Conservation (phyloP, 2,797 vertebrate species). For the Enteromius fasciolatus region DNA sequence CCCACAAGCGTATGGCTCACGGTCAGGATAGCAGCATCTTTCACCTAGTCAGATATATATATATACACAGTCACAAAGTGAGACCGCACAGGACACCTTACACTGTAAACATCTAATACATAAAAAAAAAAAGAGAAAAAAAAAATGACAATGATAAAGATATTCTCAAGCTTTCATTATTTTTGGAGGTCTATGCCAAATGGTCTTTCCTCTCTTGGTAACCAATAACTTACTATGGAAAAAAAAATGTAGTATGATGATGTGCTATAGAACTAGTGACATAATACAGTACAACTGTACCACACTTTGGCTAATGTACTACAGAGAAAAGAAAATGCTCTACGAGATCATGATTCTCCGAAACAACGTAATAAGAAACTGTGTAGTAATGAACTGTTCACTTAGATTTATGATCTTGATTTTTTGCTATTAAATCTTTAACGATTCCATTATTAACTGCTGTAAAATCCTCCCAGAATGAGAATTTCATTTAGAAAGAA, state of each 20-base stretch:
- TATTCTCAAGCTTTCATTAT: constrained; percentile 30
- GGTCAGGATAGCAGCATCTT: constrained; percentile 81
- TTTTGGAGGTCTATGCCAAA: constrained; percentile 17
- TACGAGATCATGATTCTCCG: constrained; percentile 28
- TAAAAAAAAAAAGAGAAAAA: constrained; percentile 67
- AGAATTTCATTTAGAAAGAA: neutral
- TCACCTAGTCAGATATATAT: constrained; percentile 81
- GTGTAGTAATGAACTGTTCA: constrained; percentile 15
- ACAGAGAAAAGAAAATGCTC: neutral
- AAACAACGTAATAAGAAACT: neutral
- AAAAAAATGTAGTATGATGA: constrained; percentile 21
- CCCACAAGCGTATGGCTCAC: constrained; percentile 66
- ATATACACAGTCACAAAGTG: constrained; percentile 80
- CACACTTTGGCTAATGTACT: constrained; percentile 35
- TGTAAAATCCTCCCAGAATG: constrained; percentile 16
- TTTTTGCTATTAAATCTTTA: constrained; percentile 17
- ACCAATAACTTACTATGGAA: constrained; percentile 38
- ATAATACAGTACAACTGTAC: constrained; percentile 28
- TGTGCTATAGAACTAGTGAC: constrained; percentile 29
- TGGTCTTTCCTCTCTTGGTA: neutral
- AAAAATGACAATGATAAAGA: constrained; percentile 27
- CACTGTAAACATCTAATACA: constrained; percentile 82
- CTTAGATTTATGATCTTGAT: constrained; percentile 13
- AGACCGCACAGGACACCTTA: constrained; percentile 77
- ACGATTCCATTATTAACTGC: neutral